These are phyloP conservation scores for Heliconius nattereri DNA, from an alignment of 1,140 invertebrate species.

Conservation along the genomic window DNA sequence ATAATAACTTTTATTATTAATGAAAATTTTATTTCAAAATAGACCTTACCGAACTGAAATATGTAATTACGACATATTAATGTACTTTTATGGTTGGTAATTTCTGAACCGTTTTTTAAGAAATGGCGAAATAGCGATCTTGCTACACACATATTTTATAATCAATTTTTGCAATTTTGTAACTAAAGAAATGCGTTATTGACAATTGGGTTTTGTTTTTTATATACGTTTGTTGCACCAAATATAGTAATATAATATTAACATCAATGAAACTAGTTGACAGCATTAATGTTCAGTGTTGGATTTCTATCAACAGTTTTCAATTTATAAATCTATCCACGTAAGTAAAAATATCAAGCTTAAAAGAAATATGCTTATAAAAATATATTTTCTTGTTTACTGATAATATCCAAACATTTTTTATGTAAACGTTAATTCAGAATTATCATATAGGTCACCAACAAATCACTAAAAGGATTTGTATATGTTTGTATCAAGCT, in stretches of 20 bases:
- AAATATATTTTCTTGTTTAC: neutral
- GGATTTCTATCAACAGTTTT: constrained; percentile 53
- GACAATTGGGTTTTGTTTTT: constrained; percentile 43
- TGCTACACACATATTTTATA: constrained; percentile 60
- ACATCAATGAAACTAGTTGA: constrained; percentile 57
- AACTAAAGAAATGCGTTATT: constrained; percentile 61
- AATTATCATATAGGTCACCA: constrained; percentile 38
- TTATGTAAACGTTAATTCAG: constrained; percentile 27
- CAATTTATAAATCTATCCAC: constrained; percentile 55
- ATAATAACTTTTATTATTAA: no score
- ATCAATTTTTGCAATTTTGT: constrained; percentile 58
- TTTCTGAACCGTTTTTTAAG: constrained; percentile 38
- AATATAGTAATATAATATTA: constrained; percentile 46
- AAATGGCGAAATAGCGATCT: constrained; percentile 75
- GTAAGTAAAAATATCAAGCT: constrained; percentile 42
- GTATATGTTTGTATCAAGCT: constrained; percentile 14
- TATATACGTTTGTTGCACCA: constrained; percentile 46
- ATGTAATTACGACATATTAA: neutral
- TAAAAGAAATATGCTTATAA: neutral
- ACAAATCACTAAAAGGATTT: constrained; percentile 21
- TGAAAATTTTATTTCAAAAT: neutral
- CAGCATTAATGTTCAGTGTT: constrained; percentile 54
- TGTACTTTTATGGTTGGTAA: neutral
- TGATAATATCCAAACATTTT: neutral
- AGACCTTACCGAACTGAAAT: neutral